Evolutionary conservation across 2,797 vertebrate species (phyloP).

Genomic region (Champsocephalus gunnari): DNA sequence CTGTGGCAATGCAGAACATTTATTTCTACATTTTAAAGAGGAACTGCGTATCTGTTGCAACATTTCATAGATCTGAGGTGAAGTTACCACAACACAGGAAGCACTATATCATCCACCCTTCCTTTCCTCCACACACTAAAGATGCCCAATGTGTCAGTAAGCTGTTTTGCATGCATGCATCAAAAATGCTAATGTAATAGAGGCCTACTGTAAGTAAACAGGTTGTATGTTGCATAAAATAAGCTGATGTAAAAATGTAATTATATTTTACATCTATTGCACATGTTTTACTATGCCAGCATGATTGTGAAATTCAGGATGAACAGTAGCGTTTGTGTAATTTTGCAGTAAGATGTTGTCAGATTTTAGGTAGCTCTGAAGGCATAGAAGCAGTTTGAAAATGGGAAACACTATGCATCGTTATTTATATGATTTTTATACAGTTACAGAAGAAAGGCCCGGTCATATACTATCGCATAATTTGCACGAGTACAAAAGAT

Average conservation of each 20-base stretch:
- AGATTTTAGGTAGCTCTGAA: not conserved
- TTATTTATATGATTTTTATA: not conserved
- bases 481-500: not conserved
- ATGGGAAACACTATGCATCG: not conserved
- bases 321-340: slow-evolving; percentile 16
- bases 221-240: not conserved
- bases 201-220: not conserved
- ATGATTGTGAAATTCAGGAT: slow-evolving; percentile 19
- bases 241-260: not conserved
- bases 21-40: slow-evolving; percentile 33
- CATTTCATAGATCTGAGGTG: slow-evolving; percentile 48
- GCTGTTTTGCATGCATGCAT: not conserved
- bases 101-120: slow-evolving; percentile 55
- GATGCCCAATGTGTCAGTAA: not conserved
- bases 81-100: slow-evolving; percentile 68
- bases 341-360: not conserved
- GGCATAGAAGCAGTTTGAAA: not conserved
- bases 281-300: not conserved
- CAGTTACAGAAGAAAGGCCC: not conserved
- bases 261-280: not conserved
- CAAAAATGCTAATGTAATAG: not conserved
- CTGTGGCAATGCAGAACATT: slow-evolving; percentile 16
- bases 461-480: not conserved
- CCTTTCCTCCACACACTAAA: slow-evolving; percentile 42
- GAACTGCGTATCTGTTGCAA: slow-evolving; percentile 53